Evolutionary conservation across 2,888 invertebrate genomes (phyloP), one percentile per base, ranked within the genome.

Genomic region (Caenorhabditis auriculariae): DNA sequence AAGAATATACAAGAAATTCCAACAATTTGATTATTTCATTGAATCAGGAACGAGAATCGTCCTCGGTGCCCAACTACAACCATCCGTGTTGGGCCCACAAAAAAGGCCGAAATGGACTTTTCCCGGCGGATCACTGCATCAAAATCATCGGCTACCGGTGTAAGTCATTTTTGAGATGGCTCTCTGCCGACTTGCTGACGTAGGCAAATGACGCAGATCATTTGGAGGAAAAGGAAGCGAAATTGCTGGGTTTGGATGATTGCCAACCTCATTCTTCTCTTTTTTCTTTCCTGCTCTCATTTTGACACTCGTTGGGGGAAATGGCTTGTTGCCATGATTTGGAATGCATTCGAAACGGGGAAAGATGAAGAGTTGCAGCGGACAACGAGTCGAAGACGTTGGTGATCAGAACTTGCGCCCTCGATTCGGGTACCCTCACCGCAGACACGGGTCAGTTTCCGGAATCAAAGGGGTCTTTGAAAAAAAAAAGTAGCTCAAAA

Each of bases 71-170:
- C 59, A 66, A 70, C 84, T 86, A 91, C 74, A 90, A 93, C 84
- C 88, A 90, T 2, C 92, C 93, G 2, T 96, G 96, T 83, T 89
- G 91, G 88, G 93, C 93, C 0, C 93, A 93, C 0, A 86, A 93
- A 69, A 94, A 93, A 84, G 91, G 90, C 1, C 86, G 95, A 29
- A 89, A 91, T 78, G 96, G 95, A 0, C 85, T 92, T 9, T 96
- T 94, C 84, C 96, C 95, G 0, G 95, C 94, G 19, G 94, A 95
- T 0, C 90, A 93, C 43, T 96, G 96, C 82, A 90, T 96, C 77
- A 96, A 96, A 86, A 89, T 96, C 66, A 89, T 89, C 60, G 95
- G 95, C 26, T 87, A 88, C 69, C 91, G 91, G 82, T 90, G 94
- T 95, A 84, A 85, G 85, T 75, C 26, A 12, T n/a, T n/a, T n/a